Base-by-base conservation (phyloP, 2,888 invertebrate genomes). In the Iphiclides podalirius region DNA sequence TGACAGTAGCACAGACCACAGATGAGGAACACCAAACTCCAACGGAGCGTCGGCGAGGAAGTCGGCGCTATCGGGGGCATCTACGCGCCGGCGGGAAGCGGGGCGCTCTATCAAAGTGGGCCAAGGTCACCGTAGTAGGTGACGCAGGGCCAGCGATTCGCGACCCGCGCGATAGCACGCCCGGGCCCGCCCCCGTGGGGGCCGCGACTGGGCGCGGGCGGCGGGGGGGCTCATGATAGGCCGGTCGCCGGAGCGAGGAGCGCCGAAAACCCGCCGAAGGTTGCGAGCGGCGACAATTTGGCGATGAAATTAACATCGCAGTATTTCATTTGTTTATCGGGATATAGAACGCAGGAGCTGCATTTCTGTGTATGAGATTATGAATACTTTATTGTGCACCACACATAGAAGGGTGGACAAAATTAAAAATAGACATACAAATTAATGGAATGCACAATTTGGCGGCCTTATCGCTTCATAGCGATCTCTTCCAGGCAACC, bases 81-180 rank as follows among this genome's bases (percentile, higher is more conserved):
- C 54, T 52, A 59, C 63, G 65, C 67, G 69, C 66, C 67, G 73
- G 41, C 26, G 48, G 37, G 64, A 54, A 56, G 66, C 63, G 64
- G 70, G 67, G 66, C 63, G 58, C 62, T 64, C 63, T 77, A 82
- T 79, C 79, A 68, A 81, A 75, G 61, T 83, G 62, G 83, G 83
- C 79, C 85, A 85, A 85, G 85, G 85, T 74, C 73, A 60, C 45
- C 61, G 64, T 63, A 67, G 47, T 42, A 31, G 33, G 48, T 42
- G 63, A 59, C 54, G 16, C 17, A 8, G 52, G 55, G 60, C 57
- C 80, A 75, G 55, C 55, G 34, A 60, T 63, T 57, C 61, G 54
- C 67, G 79, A 70, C 70, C 80, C 66, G 66, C 58, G 57, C 56
- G 64, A 64, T 64, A 63, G 58, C 58, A 60, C 60, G 47, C 60